Base-by-base conservation (phyloP, 2,797 vertebrate species). In the Sibirionetta formosa region DNA sequence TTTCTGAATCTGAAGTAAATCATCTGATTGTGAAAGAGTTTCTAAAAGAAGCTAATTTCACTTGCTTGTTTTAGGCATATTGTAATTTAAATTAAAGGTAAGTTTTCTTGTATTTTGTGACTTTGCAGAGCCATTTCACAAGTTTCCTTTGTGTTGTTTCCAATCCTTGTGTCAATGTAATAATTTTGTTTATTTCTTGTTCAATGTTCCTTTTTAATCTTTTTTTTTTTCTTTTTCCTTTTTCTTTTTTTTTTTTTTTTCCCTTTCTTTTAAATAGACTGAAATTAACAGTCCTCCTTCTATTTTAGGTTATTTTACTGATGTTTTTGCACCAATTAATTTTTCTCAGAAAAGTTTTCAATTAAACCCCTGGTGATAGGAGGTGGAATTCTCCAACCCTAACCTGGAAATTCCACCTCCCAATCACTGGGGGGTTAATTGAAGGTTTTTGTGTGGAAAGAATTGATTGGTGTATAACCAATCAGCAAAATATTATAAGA, bases 41-140 rank as follows among this genome's bases (percentile, higher is more conserved):
- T 90, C 66, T 95, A 94, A 96, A 92, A 94, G 63, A 95, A 93
- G 77, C 70, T 97, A 96, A 97, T 98, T 97, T 93, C 9, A 86
- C 86, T 91, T 95, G 64, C 68, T 96, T 96, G 40, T 86, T 92
- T 97, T 97, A 93, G 87, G 51, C 76, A 90, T 91, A 93, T 90
- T 95, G 56, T 69, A 93, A 92, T 91, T 94, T 94, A 93, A 97
- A 94, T 82, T 80, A 97, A 86, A 72, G 53, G 40, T 94, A 86
- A 69, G 19, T 86, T 96, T 96, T 77, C 57, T 75, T 70, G 38
- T 40, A 91, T 95, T 96, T 96, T 94, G 46, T 91, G 92, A 87
- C 53, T 95, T 96, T 83, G 58, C 65, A 75, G 50, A 77, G 78
- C 58, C 83, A 78, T 75, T 97, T 96, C 79, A 87, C 51, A 78